Percentiles rank a stretch among this genome's conserved stretches.
Evolutionary conservation across 1,140 invertebrate species (phyloP).

Genomic region (Drosophila sechellia): DNA sequence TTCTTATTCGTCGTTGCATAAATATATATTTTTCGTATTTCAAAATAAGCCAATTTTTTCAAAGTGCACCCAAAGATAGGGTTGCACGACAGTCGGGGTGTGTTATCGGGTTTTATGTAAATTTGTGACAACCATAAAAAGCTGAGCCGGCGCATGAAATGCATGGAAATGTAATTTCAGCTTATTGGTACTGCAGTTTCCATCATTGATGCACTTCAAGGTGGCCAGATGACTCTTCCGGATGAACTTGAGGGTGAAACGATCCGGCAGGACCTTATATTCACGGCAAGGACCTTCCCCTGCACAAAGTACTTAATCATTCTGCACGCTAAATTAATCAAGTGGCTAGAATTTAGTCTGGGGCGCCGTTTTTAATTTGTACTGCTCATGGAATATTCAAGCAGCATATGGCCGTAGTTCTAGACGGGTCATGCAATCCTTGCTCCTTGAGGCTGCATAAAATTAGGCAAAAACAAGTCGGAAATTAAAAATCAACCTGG

Average conservation of each 20-base stretch:
- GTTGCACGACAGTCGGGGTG: conserved; percentile 49
- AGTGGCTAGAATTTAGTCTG: conserved; percentile 66
- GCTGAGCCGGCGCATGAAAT: conserved; percentile 51
- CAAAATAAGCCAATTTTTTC: neutral
- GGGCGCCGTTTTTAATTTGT: conserved; percentile 73
- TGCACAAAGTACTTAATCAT: conserved; percentile 83
- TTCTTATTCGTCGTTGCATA: too few species aligned
- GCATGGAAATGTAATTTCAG: conserved; percentile 51
- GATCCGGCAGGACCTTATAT: conserved; percentile 3
- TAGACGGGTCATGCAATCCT: conserved; percentile 59
- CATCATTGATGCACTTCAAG: conserved; percentile 28
- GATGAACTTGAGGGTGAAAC: conserved; percentile 24
- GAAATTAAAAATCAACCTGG: conserved; percentile 69
- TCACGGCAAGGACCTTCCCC: conserved; percentile 33
- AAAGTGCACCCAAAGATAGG: conserved; percentile 42
- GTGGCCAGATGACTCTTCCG: conserved; percentile 44
- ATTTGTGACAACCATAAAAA: conserved; percentile 61
- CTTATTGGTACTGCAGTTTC: conserved; percentile 47
- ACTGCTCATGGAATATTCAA: conserved; percentile 77
- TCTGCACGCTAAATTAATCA: conserved; percentile 83
- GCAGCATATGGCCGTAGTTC: conserved; percentile 61
- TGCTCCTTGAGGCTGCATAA: conserved; percentile 70
- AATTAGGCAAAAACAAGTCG: conserved; percentile 74
- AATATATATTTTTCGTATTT: neutral
- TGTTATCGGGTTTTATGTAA: conserved; percentile 43